Conservation (phyloP, 1,140 invertebrate genomes). For the Lordiphosa clarofinis region DNA sequence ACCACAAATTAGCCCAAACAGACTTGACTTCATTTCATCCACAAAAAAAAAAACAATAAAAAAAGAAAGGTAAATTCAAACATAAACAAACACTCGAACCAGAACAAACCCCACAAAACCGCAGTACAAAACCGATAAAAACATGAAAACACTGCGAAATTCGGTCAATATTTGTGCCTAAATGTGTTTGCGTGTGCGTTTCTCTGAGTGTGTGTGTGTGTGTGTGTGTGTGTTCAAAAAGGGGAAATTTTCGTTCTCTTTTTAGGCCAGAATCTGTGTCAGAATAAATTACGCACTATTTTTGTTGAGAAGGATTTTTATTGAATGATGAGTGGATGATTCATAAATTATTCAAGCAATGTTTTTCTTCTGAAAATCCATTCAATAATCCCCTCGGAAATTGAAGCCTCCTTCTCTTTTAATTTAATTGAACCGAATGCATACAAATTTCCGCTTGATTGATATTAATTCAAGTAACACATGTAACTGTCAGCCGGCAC, state of each 20-base stretch:
- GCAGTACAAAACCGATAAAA: constrained; percentile 10
- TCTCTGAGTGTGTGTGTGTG: constrained; percentile 15
- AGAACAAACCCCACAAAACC: background rate
- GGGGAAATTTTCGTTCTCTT: constrained; percentile 40
- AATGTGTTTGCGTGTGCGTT: constrained; percentile 10
- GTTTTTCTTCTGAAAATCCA: background rate
- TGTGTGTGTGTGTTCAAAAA: constrained; percentile 20
- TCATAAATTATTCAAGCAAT: constrained; percentile 8
- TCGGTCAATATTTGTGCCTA: constrained; percentile 67
- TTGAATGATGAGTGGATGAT: constrained; percentile 6
- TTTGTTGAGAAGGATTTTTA: background rate
- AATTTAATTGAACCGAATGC: constrained; percentile 10
- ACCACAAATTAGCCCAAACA: background rate
- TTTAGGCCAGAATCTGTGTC: constrained; percentile 48
- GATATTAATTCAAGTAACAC: constrained; percentile 9
- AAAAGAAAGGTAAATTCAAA: constrained; percentile 12
- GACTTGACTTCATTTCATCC: background rate
- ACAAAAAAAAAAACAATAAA: background rate
- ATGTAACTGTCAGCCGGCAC: constrained; percentile 11
- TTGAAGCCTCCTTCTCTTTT: background rate
- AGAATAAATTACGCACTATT: constrained; percentile 42
- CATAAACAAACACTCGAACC: background rate
- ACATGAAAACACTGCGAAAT: constrained; percentile 34
- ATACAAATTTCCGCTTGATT: constrained; percentile 12
- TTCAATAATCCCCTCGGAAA: constrained; percentile 1